These are phyloP conservation scores for Sycophila texana DNA, from an alignment of 2,888 invertebrate genomes.

Conservation along the genomic window DNA sequence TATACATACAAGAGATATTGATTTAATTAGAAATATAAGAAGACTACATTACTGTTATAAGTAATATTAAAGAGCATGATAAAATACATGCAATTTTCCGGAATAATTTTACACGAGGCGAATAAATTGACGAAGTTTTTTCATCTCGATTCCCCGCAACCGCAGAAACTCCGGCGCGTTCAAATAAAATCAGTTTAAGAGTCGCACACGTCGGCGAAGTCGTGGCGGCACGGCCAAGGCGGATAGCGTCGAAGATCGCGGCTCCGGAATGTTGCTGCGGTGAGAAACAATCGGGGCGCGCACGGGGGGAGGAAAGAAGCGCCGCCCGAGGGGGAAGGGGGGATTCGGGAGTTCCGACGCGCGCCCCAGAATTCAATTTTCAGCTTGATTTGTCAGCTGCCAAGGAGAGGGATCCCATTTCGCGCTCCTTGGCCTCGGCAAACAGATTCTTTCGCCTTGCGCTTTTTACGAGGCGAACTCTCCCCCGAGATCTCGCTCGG, in stretches of 20 bases:
- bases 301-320: conserved; percentile 40
- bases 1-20: no score
- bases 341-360: conserved; percentile 55
- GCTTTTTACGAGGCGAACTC: conserved; percentile 62
- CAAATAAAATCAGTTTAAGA: not conserved
- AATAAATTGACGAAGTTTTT: no score
- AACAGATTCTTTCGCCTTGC: conserved; percentile 67
- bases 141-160: no score
- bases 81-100: no score
- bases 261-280: conserved; percentile 20
- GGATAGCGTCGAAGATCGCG: not conserved
- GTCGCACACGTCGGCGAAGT: not conserved
- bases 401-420: conserved; percentile 63
- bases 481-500: not conserved
- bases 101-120: not conserved
- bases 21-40: no score
- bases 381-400: conserved; percentile 73
- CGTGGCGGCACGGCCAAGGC: not conserved
- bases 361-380: conserved; percentile 73
- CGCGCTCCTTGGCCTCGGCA: conserved; percentile 64
- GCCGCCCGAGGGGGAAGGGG: not conserved
- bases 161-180: no score
- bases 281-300: conserved; percentile 14
- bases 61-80: no score
- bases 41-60: no score